These are phyloP conservation scores for Apogon hyalosoma DNA, from an alignment of 2,797 vertebrate species.

Conservation along the genomic window DNA sequence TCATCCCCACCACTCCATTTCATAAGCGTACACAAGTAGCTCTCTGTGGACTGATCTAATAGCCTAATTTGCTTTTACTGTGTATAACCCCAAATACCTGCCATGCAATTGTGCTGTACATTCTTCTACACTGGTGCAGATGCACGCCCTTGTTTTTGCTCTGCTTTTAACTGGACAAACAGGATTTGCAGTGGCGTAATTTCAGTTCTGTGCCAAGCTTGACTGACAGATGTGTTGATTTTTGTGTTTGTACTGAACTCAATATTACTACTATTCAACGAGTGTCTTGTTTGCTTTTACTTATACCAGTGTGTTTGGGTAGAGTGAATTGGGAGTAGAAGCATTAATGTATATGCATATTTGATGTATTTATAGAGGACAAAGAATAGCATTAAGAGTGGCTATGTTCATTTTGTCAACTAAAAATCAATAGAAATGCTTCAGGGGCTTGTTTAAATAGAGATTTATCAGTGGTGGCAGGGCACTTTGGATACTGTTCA, in stretches of 20 bases:
- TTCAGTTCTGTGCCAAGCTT: constrained; percentile 38
- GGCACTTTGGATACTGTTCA: constrained; percentile 35
- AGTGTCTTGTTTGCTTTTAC: neutral
- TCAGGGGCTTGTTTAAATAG: constrained; percentile 11
- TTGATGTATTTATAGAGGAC: neutral
- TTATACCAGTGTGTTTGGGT: neutral
- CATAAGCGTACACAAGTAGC: constrained; percentile 66
- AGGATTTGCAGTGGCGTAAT: constrained; percentile 57
- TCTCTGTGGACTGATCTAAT: constrained; percentile 68
- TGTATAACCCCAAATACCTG: constrained; percentile 52
- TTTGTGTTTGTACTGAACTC: constrained; percentile 12
- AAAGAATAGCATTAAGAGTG: constrained; percentile 3
- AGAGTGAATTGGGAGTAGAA: neutral
- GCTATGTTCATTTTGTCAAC: neutral
- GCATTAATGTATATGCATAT: neutral
- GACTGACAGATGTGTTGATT: constrained; percentile 17
- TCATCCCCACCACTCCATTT: constrained; percentile 69
- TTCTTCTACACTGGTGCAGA: constrained; percentile 45
- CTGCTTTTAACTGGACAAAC: constrained; percentile 75
- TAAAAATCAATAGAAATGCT: constrained; percentile 8
- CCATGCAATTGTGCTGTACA: constrained; percentile 41
- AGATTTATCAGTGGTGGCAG: constrained; percentile 38
- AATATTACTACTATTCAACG: neutral
- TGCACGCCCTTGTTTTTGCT: constrained; percentile 65
- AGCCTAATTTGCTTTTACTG: constrained; percentile 62